Conservation (phyloP, 1,140 invertebrate genomes). For the Euura saliciscinereae region DNA sequence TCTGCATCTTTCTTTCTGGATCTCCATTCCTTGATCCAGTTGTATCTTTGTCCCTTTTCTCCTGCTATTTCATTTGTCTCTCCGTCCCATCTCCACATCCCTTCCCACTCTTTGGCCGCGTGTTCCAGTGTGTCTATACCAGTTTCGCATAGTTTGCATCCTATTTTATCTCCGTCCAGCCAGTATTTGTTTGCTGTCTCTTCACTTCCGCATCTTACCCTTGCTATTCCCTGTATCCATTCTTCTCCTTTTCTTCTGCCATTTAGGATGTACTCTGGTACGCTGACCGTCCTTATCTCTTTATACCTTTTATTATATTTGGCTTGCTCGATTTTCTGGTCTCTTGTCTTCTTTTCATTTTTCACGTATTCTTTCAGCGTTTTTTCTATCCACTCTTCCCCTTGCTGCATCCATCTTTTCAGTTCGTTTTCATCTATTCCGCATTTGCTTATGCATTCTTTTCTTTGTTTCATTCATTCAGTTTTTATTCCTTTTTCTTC, state of each 20-base stretch:
- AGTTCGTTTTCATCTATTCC: constrained; percentile 11
- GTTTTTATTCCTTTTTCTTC: background rate
- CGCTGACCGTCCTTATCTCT: no score
- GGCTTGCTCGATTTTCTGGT: no score
- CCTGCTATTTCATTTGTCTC: background rate
- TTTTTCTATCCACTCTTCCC: background rate
- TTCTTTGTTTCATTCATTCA: background rate
- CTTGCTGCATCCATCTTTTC: constrained; percentile 11
- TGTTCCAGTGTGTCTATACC: background rate
- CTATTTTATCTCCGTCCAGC: background rate
- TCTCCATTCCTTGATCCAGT: background rate
- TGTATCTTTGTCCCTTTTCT: background rate
- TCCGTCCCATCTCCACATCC: background rate
- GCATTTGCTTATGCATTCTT: background rate
- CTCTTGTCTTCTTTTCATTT: no score
- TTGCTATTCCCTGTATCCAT: no score
- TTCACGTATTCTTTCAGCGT: no score
- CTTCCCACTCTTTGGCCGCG: background rate
- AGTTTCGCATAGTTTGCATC: background rate
- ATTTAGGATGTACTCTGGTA: no score
- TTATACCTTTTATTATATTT: no score
- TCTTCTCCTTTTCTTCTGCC: no score
- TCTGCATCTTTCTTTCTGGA: background rate
- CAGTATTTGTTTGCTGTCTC: no score
- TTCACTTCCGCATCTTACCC: no score